Evolutionary conservation across 1,140 invertebrate genomes (phyloP).

Genomic region (Zaprionus lachaisei): DNA sequence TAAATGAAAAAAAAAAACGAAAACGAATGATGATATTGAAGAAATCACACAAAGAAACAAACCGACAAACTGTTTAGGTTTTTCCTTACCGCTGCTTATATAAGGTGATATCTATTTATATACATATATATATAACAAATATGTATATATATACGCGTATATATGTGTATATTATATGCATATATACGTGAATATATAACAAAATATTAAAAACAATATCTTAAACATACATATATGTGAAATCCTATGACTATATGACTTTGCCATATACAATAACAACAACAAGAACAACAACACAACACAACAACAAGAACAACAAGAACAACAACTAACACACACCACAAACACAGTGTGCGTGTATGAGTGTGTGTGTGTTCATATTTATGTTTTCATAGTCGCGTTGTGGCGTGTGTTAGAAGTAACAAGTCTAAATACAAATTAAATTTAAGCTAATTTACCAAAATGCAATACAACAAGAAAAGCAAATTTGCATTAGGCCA

Average conservation of each 20-base stretch:
- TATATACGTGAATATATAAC: conserved; percentile 34
- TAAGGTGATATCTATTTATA: conserved; percentile 80
- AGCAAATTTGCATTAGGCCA: conserved; percentile 51
- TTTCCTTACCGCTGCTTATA: conserved; percentile 79
- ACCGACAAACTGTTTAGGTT: conserved; percentile 66
- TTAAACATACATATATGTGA: conserved; percentile 72
- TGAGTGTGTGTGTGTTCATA: conserved; percentile 22
- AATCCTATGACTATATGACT: conserved; percentile 79
- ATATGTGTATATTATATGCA: conserved; percentile 35
- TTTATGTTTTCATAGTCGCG: conserved; percentile 34
- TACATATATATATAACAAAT: conserved; percentile 46
- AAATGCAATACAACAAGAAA: conserved; percentile 46
- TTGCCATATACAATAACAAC: conserved; percentile 58
- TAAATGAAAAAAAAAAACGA: conserved; percentile 9
- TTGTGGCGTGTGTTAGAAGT: conserved; percentile 32
- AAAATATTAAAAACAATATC: conserved; percentile 55
- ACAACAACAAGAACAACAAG: background rate
- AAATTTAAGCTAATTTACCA: conserved; percentile 64
- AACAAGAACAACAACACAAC: conserved; percentile 11
- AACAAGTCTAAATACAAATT: conserved; percentile 57
- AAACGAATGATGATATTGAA: background rate
- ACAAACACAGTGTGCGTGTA: conserved; percentile 4
- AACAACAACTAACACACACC: conserved; percentile 7
- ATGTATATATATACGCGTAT: conserved; percentile 55
- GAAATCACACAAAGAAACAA: conserved; percentile 30